Conservation (phyloP, 2,113 vertebrate genomes). For the Ciconia boyciana region DNA sequence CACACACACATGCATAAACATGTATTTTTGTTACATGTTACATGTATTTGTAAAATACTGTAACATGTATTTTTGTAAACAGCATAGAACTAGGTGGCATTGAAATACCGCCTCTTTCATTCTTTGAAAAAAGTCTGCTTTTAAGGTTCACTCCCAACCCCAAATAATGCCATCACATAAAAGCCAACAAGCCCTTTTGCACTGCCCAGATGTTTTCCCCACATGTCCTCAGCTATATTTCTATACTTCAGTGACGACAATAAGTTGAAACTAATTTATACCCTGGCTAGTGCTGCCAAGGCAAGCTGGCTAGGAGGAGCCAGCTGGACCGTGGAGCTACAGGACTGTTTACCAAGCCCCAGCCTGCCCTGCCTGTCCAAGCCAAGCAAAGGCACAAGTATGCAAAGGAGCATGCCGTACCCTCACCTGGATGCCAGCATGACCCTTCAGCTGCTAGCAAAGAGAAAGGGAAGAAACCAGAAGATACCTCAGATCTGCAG, state of each 20-base stretch:
- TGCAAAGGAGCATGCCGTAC: fast-evolving
- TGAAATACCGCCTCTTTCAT: neutral
- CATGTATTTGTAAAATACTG: no score
- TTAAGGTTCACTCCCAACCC: neutral
- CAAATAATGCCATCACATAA: neutral
- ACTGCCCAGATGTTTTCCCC: conserved; percentile 20
- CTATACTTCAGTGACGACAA: conserved; percentile 6
- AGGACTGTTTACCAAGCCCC: neutral
- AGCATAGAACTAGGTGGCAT: neutral
- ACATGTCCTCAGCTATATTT: neutral
- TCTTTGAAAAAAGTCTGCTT: neutral
- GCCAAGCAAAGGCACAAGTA: neutral
- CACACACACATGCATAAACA: neutral
- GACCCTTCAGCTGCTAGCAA: neutral
- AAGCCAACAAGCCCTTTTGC: conserved; percentile 15
- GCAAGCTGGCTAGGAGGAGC: neutral
- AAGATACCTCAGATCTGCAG: neutral
- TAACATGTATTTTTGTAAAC: neutral
- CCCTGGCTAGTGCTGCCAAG: neutral
- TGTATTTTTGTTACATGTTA: no score
- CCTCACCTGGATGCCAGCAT: neutral
- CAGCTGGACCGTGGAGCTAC: neutral
- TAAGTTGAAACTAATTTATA: conserved; percentile 45
- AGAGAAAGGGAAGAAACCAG: neutral
- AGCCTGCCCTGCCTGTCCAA: neutral